Base-by-base conservation (phyloP, 2,113 vertebrate genomes). In the Pteronura brasiliensis region DNA sequence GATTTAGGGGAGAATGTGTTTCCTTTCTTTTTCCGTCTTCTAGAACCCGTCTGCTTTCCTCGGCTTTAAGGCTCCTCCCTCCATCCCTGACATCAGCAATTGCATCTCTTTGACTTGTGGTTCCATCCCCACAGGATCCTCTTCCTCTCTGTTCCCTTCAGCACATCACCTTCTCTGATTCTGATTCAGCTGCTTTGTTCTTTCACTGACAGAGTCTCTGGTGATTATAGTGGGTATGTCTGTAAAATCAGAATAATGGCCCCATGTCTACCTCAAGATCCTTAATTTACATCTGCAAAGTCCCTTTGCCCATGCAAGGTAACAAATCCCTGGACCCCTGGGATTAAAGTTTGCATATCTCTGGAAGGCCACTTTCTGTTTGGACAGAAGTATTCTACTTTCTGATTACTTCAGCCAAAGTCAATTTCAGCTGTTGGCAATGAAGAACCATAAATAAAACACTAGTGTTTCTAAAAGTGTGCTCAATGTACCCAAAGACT, bases 61-160 rank as follows among this genome's bases (percentile, higher is more conserved):
- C 65, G 29, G 10, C 10, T 42, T 15, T 15, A 20, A 3, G 3
- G 1, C 3, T 29, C 3, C 52, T 55, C 25, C 27, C 14, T 52
- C 15, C 18, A 23, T 23, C 6, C 1, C 36, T 25, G 42, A 12
- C 25, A 4, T 65, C n/a, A 47, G 2, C 4, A 29, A 17, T 10
- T 13, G 3, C 1, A 0, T 18, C 1, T 0, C 7, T 79, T 27
- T 15, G 0, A 23, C 3, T 0, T 23, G 10, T 6, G 11, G 0
- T 85, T 63, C 2, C 6, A 34, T 27, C 8, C 39, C 91, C 12
- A 39, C 0, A 12, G 7, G 5, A 63, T 0, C 10, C 21, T 49
- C 8, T 36, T 2, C 25, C 13, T 1, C 1, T 29, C 20, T 76
- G 4, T 8, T 67, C 79, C 10, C 4, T 80, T 49, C 7, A 76